phyloP scores from a whole-genome alignment of 2,797 vertebrate species.

The Crotalus adamanteus region DNA sequence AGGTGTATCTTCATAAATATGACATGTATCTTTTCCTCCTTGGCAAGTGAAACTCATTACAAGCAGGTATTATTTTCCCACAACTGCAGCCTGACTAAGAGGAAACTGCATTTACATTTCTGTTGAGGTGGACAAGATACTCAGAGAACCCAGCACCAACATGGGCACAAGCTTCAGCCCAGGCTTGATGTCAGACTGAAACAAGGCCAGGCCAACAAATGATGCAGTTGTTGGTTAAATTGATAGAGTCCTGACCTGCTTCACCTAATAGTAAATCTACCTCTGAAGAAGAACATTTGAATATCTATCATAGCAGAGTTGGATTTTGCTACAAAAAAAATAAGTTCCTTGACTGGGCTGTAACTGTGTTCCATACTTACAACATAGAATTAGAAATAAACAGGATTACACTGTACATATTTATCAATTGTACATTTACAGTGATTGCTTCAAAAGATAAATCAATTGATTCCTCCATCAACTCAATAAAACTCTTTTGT shows the following conservation, averaged over 20 bases:
- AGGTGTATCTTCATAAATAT: not conserved
- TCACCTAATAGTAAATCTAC: not conserved
- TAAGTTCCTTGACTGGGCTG: not conserved
- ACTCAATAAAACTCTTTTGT: not conserved
- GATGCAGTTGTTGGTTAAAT: not conserved
- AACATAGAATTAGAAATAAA: not conserved
- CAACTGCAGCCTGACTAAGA: not conserved
- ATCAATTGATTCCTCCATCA: not conserved
- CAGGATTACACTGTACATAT: not conserved
- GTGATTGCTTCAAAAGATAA: not conserved
- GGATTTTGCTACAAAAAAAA: not conserved
- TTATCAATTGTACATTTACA: not conserved
- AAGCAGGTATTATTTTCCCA: not conserved
- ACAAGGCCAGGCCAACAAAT: not conserved
- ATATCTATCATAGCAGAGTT: not conserved
- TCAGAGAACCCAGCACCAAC: not conserved
- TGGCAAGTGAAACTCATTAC: not conserved
- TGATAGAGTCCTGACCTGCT: not conserved
- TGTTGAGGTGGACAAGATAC: not conserved
- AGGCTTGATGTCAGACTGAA: not conserved
- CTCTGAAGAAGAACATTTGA: not conserved
- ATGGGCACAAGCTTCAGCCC: not conserved
- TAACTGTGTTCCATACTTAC: not conserved
- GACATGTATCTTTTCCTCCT: not conserved
- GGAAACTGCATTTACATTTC: not conserved